Evolutionary conservation across 2,888 invertebrate species (phyloP).

Genomic region (Cotesia congregata): DNA sequence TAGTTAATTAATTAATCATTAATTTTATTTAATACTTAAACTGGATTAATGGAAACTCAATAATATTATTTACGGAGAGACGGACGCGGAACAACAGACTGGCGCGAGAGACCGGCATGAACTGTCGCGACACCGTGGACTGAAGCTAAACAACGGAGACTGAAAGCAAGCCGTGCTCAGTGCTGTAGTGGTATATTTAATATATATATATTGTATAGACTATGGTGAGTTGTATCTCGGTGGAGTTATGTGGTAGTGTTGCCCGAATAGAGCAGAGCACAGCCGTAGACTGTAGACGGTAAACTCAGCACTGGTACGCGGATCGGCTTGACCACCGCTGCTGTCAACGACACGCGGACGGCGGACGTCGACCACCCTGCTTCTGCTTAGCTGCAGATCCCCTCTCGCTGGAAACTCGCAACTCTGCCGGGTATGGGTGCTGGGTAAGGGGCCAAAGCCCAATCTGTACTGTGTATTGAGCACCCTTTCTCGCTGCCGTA

Average conservation of each 20-base stretch:
- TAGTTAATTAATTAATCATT: neutral
- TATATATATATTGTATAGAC: too few species aligned
- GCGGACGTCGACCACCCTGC: constrained; percentile 36
- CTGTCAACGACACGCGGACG: constrained; percentile 60
- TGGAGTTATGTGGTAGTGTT: too few species aligned
- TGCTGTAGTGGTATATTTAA: too few species aligned
- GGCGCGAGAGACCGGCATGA: neutral
- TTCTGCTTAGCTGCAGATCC: constrained; percentile 14
- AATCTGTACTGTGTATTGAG: constrained; percentile 22
- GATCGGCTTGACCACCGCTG: constrained; percentile 49
- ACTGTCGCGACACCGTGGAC: constrained; percentile 16
- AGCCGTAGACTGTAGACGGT: too few species aligned
- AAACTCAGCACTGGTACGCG: constrained; percentile 28
- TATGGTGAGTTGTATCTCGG: neutral
- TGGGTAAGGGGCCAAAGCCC: constrained; percentile 27
- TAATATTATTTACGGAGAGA: neutral
- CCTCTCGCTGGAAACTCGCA: constrained; percentile 16
- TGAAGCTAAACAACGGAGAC: neutral
- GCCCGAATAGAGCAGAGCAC: too few species aligned
- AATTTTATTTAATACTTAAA: too few species aligned
- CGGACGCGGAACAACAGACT: neutral
- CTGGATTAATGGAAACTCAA: too few species aligned
- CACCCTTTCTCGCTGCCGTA: constrained; percentile 21
- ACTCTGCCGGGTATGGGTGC: too few species aligned
- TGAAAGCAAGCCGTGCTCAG: too few species aligned